Percentiles rank a stretch among this genome's conserved stretches.
These are phyloP conservation scores for Furcifer pardalis DNA, from an alignment of 2,797 vertebrate species.

Conservation along the genomic window DNA sequence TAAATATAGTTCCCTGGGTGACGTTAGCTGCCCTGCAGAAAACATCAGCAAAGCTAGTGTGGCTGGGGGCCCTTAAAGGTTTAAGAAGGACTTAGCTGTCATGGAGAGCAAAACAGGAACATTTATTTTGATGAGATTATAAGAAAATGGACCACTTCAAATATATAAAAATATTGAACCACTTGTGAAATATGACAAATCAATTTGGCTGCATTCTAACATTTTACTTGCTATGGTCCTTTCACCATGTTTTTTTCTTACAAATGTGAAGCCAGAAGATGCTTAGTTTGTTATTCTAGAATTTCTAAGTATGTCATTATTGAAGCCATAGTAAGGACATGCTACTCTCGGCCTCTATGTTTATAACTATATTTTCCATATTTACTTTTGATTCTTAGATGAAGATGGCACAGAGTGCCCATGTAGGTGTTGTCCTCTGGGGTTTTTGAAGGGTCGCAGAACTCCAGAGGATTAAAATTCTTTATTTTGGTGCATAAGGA, in stretches of 20 bases:
- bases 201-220: neutral
- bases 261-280: neutral
- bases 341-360: too few species aligned
- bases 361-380: neutral
- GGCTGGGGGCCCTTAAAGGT: neutral
- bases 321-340: too few species aligned
- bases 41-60: neutral
- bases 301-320: neutral
- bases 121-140: neutral
- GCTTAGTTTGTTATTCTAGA: neutral
- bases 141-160: neutral
- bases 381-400: neutral
- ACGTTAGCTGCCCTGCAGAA: neutral
- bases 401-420: too few species aligned
- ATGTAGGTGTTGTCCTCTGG: too few species aligned
- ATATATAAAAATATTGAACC: neutral
- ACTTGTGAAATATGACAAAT: neutral
- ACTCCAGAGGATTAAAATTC: too few species aligned
- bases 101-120: neutral
- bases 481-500: too few species aligned
- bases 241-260: neutral
- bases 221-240: neutral
- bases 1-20: neutral
- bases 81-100: constrained; percentile 4
- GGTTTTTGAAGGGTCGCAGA: too few species aligned